These are phyloP conservation scores for Vandiemenella viatica DNA, from an alignment of 2,888 invertebrate species.

Conservation along the genomic window DNA sequence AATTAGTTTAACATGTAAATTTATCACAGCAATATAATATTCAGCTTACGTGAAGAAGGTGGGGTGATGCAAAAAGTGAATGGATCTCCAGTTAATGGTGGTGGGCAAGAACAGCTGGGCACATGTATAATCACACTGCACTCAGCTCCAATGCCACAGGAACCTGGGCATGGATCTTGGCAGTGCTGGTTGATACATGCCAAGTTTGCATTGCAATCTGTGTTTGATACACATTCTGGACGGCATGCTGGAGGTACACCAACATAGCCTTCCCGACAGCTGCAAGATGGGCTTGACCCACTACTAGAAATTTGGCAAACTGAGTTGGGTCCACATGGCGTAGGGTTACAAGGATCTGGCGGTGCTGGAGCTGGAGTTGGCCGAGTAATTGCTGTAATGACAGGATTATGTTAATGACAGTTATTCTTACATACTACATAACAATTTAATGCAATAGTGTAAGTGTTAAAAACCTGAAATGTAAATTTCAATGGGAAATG, in stretches of 20 bases:
- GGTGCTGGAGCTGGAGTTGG: constrained; percentile 21
- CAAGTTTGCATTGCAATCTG: constrained; percentile 22
- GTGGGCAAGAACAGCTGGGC: constrained; percentile 30
- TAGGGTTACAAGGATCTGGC: constrained; percentile 40
- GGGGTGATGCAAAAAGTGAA: constrained; percentile 13
- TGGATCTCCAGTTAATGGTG: constrained; percentile 27
- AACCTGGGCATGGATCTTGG: constrained; percentile 26
- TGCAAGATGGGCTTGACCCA: constrained; percentile 22
- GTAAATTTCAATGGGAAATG: no score
- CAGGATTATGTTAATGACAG: not conserved
- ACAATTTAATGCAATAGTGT: no score
- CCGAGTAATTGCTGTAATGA: not conserved
- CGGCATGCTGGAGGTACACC: constrained; percentile 40
- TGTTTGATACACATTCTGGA: constrained; percentile 41
- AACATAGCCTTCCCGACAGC: constrained; percentile 27
- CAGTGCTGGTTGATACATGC: constrained; percentile 25
- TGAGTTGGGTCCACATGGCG: constrained; percentile 55
- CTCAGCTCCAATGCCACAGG: constrained; percentile 24
- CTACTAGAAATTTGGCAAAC: constrained; percentile 35
- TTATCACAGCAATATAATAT: no score
- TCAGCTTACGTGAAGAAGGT: not conserved
- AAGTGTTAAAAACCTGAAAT: no score
- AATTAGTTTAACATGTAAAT: no score
- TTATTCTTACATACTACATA: no score
- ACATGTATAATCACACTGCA: constrained; percentile 27